phyloP scores from a whole-genome alignment of 2,113 vertebrate genomes.

The Sus scrofa region T2T-Sscrofa CM000830.6:41776001-41776500 shows the following conservation, averaged over 20 bases:
- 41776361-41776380: background rate
- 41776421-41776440: background rate
- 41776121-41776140: background rate
- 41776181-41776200: background rate
- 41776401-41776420: background rate
- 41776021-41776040: slow-evolving; percentile 42
- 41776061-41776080: slow-evolving; percentile 42
- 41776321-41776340: background rate
- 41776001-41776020: background rate
- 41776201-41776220: background rate
- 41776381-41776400: background rate
- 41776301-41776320: background rate
- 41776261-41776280: background rate
- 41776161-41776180: background rate
- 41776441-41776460: background rate
- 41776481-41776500: background rate
- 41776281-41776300: background rate
- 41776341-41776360: background rate
- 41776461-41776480: background rate
- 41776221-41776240: background rate
- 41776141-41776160: background rate
- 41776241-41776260: background rate
- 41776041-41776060: slow-evolving; percentile 25
- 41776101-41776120: slow-evolving; percentile 37
- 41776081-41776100: slow-evolving; percentile 17